Percentiles rank a stretch among this genome's conserved stretches.
Conservation (phyloP, 2,888 invertebrate species). For the Spisula solida region DNA sequence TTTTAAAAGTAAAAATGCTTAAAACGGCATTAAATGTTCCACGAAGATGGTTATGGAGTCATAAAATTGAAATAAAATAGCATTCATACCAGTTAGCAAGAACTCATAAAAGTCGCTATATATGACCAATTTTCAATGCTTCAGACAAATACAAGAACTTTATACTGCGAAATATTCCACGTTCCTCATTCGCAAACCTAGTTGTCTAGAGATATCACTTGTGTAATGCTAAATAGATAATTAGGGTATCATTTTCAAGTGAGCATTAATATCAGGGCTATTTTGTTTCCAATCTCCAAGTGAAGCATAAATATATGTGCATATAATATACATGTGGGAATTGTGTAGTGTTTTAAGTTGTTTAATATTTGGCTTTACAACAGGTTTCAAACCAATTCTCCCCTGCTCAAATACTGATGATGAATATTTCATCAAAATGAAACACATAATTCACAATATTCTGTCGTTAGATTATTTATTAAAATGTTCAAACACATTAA, state of each 20-base stretch:
- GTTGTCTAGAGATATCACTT: slow-evolving; percentile 28
- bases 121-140: slow-evolving; percentile 30
- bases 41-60: slow-evolving; percentile 27
- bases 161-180: slow-evolving; percentile 11
- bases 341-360: neutral
- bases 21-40: slow-evolving; percentile 53
- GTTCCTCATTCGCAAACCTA: neutral
- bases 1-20: slow-evolving; percentile 47
- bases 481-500: slow-evolving; percentile 8
- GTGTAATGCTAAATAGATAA: slow-evolving; percentile 42
- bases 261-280: slow-evolving; percentile 42
- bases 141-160: neutral
- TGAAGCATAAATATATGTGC: slow-evolving; percentile 39
- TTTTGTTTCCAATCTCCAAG: slow-evolving; percentile 39
- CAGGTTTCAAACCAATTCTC: neutral
- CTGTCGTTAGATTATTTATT: slow-evolving; percentile 1
- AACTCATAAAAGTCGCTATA: slow-evolving; percentile 39
- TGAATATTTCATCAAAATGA: slow-evolving; percentile 3
- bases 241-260: slow-evolving; percentile 40
- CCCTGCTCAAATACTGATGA: neutral
- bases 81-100: slow-evolving; percentile 34
- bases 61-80: slow-evolving; percentile 53
- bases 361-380: neutral
- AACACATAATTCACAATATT: neutral
- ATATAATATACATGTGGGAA: slow-evolving; percentile 30